phyloP scores from a whole-genome alignment of 2,797 vertebrate genomes.

The Pithecia hirsuta region DNA sequence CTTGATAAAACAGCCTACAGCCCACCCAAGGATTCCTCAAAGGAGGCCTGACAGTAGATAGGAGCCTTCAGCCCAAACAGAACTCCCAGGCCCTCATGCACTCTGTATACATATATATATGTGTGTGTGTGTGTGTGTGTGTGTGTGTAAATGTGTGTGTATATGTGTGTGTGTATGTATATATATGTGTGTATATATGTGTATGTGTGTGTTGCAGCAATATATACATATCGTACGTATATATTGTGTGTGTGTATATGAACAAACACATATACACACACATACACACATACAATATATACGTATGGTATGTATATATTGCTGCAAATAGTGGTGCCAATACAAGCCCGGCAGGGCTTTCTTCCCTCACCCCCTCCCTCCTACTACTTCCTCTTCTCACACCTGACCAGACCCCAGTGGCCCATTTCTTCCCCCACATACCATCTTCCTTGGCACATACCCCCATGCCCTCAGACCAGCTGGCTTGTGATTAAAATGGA shows the following conservation, averaged over 20 bases:
- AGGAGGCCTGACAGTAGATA: background rate
- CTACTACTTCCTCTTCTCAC: conserved; percentile 65
- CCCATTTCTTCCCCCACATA: background rate
- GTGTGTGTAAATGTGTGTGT: no score
- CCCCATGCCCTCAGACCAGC: conserved; percentile 66
- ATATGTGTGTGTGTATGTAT: no score
- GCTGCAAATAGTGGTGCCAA: background rate
- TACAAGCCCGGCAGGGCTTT: background rate
- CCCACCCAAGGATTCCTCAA: background rate
- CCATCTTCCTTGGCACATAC: conserved; percentile 47
- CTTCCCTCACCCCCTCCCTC: conserved; percentile 43
- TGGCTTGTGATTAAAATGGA: conserved; percentile 77
- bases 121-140: no score
- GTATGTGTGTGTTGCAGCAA: no score
- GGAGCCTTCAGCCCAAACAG: background rate
- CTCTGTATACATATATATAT: no score
- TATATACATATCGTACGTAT: no score
- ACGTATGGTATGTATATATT: background rate
- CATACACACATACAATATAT: no score
- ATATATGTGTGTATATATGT: no score
- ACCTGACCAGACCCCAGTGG: conserved; percentile 8
- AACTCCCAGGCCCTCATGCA: background rate
- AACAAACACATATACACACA: no score
- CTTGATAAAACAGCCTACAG: background rate
- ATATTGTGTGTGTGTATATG: no score